phyloP scores from a whole-genome alignment of 1,140 invertebrate species.

The Drosophila suzukii region DNA sequence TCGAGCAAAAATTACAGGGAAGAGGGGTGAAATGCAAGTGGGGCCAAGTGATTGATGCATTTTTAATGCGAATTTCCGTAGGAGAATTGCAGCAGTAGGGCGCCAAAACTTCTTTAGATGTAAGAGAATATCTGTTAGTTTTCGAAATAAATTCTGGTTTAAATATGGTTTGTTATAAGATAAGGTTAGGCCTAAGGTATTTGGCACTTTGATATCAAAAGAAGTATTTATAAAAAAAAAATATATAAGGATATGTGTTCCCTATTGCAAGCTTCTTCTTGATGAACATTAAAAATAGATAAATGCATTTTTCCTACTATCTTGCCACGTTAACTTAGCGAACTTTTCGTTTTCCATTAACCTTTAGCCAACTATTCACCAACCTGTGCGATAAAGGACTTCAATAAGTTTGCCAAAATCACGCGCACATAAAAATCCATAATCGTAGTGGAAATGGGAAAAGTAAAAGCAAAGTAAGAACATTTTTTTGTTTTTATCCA shows the following conservation, averaged over 20 bases:
- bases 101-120: slow-evolving; percentile 6
- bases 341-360: background rate
- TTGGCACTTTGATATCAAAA: no score
- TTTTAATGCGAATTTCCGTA: slow-evolving; percentile 75
- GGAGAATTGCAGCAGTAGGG: slow-evolving; percentile 8
- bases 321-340: background rate
- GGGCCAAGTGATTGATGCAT: slow-evolving; percentile 78
- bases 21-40: slow-evolving; percentile 10
- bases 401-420: slow-evolving; percentile 54
- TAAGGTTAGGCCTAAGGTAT: background rate
- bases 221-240: background rate
- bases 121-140: background rate
- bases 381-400: slow-evolving; percentile 17
- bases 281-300: no score
- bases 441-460: slow-evolving; percentile 22
- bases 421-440: slow-evolving; percentile 45
- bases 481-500: slow-evolving; percentile 62
- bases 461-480: slow-evolving; percentile 32
- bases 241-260: no score
- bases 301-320: no score
- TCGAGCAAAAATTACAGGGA: slow-evolving; percentile 28
- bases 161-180: background rate
- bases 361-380: background rate
- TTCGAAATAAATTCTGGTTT: background rate
- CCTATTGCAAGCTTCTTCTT: background rate